Conservation (phyloP, 1,140 invertebrate species). For the Physella acuta region DNA sequence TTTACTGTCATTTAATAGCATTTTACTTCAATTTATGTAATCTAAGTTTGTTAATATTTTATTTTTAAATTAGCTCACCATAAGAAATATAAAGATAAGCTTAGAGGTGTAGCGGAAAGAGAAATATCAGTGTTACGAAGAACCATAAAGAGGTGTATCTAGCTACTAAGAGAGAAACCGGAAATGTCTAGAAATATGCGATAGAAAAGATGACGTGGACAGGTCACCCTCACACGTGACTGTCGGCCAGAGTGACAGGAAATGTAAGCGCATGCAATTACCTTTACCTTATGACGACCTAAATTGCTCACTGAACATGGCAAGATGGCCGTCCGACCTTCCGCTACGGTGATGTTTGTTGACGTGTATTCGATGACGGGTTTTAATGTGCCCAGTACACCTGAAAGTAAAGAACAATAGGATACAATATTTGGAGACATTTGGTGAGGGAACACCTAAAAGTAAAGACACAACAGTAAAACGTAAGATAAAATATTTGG, state of each 20-base stretch:
- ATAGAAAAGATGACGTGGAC: constrained; percentile 15
- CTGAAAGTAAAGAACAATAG: neutral
- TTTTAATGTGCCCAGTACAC: neutral
- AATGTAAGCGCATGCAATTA: constrained; percentile 22
- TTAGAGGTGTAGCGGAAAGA: neutral
- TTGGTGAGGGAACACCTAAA: too few relatives aligned
- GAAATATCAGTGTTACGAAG: neutral
- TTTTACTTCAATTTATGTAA: too few relatives aligned
- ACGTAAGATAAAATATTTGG: too few relatives aligned
- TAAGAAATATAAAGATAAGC: neutral
- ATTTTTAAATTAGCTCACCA: too few relatives aligned
- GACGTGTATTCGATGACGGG: constrained; percentile 1
- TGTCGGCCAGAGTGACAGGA: constrained; percentile 14
- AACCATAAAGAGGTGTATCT: neutral
- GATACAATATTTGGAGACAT: too few relatives aligned
- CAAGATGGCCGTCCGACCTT: constrained; percentile 84
- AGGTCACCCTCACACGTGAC: constrained; percentile 4
- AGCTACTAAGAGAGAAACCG: neutral
- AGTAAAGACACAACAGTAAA: too few relatives aligned
- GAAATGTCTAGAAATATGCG: neutral
- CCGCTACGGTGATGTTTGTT: constrained; percentile 87
- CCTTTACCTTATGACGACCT: constrained; percentile 78
- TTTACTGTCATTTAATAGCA: too few relatives aligned
- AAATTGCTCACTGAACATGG: constrained; percentile 91
- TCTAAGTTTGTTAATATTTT: too few relatives aligned